A percentile compares a stretch with the other conserved stretches of the same genome.
Evolutionary conservation across 1,140 invertebrate species (phyloP).

Genomic region (Cydia strobilella): DNA sequence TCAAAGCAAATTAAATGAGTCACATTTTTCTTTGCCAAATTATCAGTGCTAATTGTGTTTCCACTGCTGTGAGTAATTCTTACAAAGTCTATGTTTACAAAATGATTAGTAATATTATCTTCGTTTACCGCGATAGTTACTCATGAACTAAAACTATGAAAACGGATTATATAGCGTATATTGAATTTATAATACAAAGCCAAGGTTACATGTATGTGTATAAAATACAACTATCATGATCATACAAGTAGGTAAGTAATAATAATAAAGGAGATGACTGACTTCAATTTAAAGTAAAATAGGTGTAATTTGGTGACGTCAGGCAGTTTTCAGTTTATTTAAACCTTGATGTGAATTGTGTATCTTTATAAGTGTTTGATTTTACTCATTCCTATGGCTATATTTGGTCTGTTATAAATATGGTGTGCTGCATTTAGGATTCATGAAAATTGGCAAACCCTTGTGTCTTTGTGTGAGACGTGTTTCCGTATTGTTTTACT

Average conservation of each 20-base stretch:
- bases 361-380: neutral
- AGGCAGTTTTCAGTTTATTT: conserved; percentile 4
- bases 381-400: neutral
- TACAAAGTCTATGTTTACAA: neutral
- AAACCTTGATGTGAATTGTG: neutral
- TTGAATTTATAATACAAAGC: too few species aligned
- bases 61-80: neutral
- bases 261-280: neutral
- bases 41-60: conserved; percentile 11
- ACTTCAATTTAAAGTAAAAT: neutral
- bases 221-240: neutral
- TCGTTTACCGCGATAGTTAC: too few species aligned
- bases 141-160: too few species aligned
- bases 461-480: neutral
- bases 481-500: neutral
- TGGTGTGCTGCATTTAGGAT: neutral
- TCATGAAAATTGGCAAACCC: neutral
- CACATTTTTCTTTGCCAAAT: conserved; percentile 5
- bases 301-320: conserved; percentile 1
- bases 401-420: neutral
- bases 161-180: too few species aligned
- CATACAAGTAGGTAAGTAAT: too few species aligned
- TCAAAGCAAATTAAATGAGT: conserved; percentile 10
- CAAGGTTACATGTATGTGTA: neutral
- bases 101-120: too few species aligned